Percentiles rank a stretch among this genome's conserved stretches.
Evolutionary conservation across 2,797 vertebrate species (phyloP).

Genomic region (Melanotaenia trifasciata): DNA sequence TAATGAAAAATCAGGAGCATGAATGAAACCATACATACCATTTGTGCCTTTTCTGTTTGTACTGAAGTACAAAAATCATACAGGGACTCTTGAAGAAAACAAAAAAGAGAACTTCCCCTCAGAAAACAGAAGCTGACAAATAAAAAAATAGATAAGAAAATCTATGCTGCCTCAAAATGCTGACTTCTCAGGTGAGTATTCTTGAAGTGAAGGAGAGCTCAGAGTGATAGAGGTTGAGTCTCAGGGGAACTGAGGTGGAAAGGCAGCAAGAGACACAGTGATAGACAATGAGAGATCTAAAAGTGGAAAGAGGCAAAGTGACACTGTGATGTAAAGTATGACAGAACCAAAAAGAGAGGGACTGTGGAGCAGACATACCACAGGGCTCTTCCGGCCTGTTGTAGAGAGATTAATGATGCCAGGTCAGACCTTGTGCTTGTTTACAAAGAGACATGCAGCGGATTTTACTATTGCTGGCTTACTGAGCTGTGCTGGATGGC

Average conservation of each 20-base stretch:
- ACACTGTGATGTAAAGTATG: slow-evolving; percentile 30
- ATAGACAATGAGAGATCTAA: slow-evolving; percentile 43
- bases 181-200: slow-evolving; percentile 49
- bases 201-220: slow-evolving; percentile 56
- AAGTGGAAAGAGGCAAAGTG: slow-evolving; percentile 37
- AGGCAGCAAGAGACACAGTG: slow-evolving; percentile 27
- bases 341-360: slow-evolving; percentile 38
- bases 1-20: not conserved
- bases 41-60: not conserved
- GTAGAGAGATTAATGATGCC: slow-evolving; percentile 59
- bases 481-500: slow-evolving; percentile 15
- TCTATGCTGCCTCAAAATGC: slow-evolving; percentile 41
- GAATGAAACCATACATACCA: not conserved
- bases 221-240: slow-evolving; percentile 40
- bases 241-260: slow-evolving; percentile 26
- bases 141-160: slow-evolving; percentile 9
- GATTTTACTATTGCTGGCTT: slow-evolving; percentile 24
- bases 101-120: slow-evolving; percentile 18
- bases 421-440: slow-evolving; percentile 61
- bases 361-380: slow-evolving; percentile 43
- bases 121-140: slow-evolving; percentile 25
- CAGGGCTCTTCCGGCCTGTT: slow-evolving; percentile 25
- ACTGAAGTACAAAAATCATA: not conserved
- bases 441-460: slow-evolving; percentile 55
- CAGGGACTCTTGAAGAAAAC: not conserved